Evolutionary conservation across 2,888 invertebrate genomes (phyloP), one percentile per base, ranked within the genome.

Genomic region (Leptinotarsa juncta): DNA sequence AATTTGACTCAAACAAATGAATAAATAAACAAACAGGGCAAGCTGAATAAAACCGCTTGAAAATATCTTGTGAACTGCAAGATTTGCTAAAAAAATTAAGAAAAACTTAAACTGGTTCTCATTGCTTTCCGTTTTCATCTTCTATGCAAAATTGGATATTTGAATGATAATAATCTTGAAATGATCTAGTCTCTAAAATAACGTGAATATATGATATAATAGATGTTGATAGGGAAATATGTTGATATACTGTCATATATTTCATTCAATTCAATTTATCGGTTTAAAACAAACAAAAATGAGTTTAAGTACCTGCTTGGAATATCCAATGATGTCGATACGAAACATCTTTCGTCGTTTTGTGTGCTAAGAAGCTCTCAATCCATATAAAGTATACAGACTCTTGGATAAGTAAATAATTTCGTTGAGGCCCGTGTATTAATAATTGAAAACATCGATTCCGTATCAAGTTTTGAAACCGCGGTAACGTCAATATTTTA

Each of bases 391-490:
- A 32, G 26, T 62, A 62, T 62, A 62, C 42, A 16, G n/a, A 62
- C 32, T 32, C 42, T 62, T 62, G 62, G 15, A 42, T 10, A 10
- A 62, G 62, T 62, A 42, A 62, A 62, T 62, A 62, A 62, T n/a
- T 42, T 62, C 32, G n/a, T 32, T 42, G 62, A 42, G n/a, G 42
- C 32, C 42, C 5, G 3, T n/a, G n/a, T n/a, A 42, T 62, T 32
- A 62, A 62, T 62, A 32, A 32, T 62, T 62, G 42, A 62, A n/a
- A 62, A n/a, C 42, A 62, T 62, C 62, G 62, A 32, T 62, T 62
- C 32, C n/a, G n/a, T 62, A 62, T 62, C 62, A 62, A 62, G 62
- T 62, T 62, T 62, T n/a, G 62, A 62, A 32, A 32, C 62, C 4
- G 20, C 42, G 62, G 62, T 42, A n/a, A 62, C 42, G 16, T 62